Evolutionary conservation across 2,888 invertebrate genomes (phyloP), one percentile per base, ranked within the genome.

Genomic region (Phasia obesa): DNA sequence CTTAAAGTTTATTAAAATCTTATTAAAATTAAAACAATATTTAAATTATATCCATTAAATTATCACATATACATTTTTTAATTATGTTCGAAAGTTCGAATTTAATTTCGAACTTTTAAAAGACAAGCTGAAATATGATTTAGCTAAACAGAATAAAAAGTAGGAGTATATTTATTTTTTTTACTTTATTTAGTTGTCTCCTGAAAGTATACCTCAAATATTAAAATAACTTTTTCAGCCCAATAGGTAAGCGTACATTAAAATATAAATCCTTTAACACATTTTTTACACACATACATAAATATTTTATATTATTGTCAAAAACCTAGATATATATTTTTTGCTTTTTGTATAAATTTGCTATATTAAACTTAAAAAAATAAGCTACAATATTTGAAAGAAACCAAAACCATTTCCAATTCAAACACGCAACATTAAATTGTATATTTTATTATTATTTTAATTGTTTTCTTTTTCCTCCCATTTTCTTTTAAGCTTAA

Each of bases 321-420:
- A 47, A 44, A n/a, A 64, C 17, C 31, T 7, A 9, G 13, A 55
- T 62, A 44, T 47, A 17, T 5, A n/a, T 31, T 15, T 27, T 73
- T 73, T 74, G 67, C 73, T 73, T 79, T 71, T 78, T 78, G 78
- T 78, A 64, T 78, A 49, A 78, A 49, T 49, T 65, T 65, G 2
- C 17, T 51, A 23, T 59, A 42, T 51, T 42, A 9, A 71, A 62
- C 23, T 42, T 9, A 59, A 42, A 35, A 49, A 13, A 38, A 17
- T 38, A 23, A 47, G 6, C 13, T 27, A 15, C n/a, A n/a, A n/a
- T n/a, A n/a, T n/a, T 70, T n/a, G 5, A 35, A 35, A 35, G 35
- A 55, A 65, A 59, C 1, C 1, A 25, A 42, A 42, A 51, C 2
- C 53, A 31, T 65, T n/a, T 27, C 0, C 19, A 59, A 59, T 11